Conservation (phyloP, 1,140 invertebrate genomes). For the Orchestia grillus region DNA sequence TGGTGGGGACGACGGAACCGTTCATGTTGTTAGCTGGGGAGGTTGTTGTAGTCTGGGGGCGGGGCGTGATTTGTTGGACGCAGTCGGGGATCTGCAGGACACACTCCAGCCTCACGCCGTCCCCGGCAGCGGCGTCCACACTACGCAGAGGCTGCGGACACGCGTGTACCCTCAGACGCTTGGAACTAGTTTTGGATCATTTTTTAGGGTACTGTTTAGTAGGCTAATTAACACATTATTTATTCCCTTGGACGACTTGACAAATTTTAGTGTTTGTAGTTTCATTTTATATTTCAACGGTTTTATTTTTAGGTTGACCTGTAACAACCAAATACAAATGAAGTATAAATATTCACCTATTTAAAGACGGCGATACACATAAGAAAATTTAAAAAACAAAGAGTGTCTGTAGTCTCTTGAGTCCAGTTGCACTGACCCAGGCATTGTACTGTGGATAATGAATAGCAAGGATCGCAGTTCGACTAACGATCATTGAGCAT, state of each 20-base stretch:
- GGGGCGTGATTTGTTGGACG: slow-evolving; percentile 74
- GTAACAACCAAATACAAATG: background rate
- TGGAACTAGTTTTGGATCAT: background rate
- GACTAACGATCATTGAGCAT: background rate
- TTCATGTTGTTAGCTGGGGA: background rate
- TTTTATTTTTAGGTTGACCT: background rate
- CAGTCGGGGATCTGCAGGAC: slow-evolving; percentile 83
- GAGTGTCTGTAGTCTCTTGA: no score
- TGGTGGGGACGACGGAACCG: background rate
- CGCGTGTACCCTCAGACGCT: background rate
- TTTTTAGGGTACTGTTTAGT: background rate
- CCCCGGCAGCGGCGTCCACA: slow-evolving; percentile 80
- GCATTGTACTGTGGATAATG: no score
- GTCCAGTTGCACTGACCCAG: no score
- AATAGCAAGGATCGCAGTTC: background rate
- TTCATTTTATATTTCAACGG: background rate
- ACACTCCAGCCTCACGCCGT: slow-evolving; percentile 81
- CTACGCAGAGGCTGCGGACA: slow-evolving; percentile 78
- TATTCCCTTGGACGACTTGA: background rate
- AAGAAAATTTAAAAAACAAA: no score
- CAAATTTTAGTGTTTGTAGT: background rate
- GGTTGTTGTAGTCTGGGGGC: background rate
- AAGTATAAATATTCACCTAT: no score
- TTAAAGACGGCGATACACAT: no score
- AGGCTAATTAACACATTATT: background rate